Conservation (phyloP, 2,888 invertebrate species). For the Mythimna impura region DNA sequence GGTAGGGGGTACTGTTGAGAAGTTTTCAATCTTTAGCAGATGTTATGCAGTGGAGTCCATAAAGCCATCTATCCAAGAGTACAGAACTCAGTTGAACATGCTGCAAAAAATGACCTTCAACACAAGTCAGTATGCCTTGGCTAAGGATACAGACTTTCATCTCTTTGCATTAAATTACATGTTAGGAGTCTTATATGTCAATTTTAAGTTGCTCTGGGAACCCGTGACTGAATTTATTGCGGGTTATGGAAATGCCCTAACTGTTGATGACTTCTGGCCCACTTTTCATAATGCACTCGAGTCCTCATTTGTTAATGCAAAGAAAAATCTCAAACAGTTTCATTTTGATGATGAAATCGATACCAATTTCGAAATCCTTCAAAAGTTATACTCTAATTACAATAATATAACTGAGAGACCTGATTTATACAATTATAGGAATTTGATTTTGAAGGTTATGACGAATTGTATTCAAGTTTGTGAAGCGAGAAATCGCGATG, state of each 20-base stretch:
- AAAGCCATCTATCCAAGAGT: conserved; percentile 93
- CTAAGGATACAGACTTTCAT: conserved; percentile 90
- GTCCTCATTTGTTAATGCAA: conserved; percentile 86
- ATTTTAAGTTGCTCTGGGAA: conserved; percentile 97
- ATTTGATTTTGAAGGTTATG: conserved; percentile 95
- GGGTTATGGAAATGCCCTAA: conserved; percentile 92
- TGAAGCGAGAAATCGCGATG: conserved; percentile 95
- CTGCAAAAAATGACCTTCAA: conserved; percentile 94
- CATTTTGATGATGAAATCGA: conserved; percentile 81
- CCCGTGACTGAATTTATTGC: conserved; percentile 94
- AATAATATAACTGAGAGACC: conserved; percentile 90
- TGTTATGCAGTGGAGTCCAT: conserved; percentile 94
- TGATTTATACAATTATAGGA: conserved; percentile 94
- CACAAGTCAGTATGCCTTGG: conserved; percentile 90
- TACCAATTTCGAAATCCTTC: conserved; percentile 75
- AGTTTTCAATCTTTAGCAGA: conserved; percentile 91
- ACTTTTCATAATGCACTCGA: conserved; percentile 92
- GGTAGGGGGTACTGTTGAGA: conserved; percentile 80
- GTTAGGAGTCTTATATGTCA: conserved; percentile 95
- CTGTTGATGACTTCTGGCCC: conserved; percentile 93
- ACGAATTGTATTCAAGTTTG: conserved; percentile 93
- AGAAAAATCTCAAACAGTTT: conserved; percentile 78
- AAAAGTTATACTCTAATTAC: conserved; percentile 79
- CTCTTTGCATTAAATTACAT: conserved; percentile 94
- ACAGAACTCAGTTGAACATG: conserved; percentile 94